Conservation (phyloP, 1,140 invertebrate genomes). For the Bombus soroeensis region DNA sequence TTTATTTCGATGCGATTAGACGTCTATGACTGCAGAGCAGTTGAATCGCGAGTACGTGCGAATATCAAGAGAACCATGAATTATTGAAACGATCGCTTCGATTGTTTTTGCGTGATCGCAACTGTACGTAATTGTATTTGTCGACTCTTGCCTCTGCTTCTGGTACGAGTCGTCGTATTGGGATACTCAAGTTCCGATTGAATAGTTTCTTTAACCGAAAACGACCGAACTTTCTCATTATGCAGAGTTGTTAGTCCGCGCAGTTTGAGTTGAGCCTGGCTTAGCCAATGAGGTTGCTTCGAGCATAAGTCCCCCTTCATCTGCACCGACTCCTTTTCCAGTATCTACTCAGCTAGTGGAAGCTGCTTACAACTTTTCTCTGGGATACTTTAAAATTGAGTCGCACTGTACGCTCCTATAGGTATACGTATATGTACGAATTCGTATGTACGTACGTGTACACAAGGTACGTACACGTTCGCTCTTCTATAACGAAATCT, state of each 20-base stretch:
- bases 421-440: too few species aligned
- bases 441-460: background rate
- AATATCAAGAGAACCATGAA: background rate
- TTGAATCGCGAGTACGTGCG: too few species aligned
- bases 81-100: background rate
- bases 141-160: slow-evolving; percentile 27
- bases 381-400: slow-evolving; percentile 67
- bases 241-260: slow-evolving; percentile 66
- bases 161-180: slow-evolving; percentile 33
- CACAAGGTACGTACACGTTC: background rate
- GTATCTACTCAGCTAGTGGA: slow-evolving; percentile 50
- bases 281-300: slow-evolving; percentile 66
- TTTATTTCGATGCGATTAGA: slow-evolving; percentile 24
- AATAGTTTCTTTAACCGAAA: slow-evolving; percentile 70
- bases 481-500: background rate
- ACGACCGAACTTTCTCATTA: slow-evolving; percentile 70
- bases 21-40: background rate
- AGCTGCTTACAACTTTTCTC: slow-evolving; percentile 72
- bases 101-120: background rate
- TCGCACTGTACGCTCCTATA: slow-evolving; percentile 5
- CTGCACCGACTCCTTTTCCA: slow-evolving; percentile 38
- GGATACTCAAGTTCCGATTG: slow-evolving; percentile 62
- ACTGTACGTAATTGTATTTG: slow-evolving; percentile 14
- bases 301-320: slow-evolving; percentile 18
- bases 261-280: slow-evolving; percentile 65